Base-by-base conservation (phyloP, 2,113 vertebrate genomes). In the Sorex araneus region DNA sequence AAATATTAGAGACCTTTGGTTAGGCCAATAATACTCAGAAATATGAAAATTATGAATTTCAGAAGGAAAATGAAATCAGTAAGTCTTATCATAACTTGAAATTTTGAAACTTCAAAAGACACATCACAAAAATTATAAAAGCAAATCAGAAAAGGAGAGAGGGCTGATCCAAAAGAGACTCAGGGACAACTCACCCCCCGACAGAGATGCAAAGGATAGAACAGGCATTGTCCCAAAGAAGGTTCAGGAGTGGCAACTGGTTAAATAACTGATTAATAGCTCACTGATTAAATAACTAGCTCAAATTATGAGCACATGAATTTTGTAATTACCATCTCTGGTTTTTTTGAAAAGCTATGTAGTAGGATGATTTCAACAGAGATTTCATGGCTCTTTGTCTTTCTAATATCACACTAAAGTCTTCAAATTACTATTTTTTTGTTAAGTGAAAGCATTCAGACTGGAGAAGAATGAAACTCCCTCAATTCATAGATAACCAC, bases 381-480 rank as follows among this genome's bases (percentile, higher is more conserved):
- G 92, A 74, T 21, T 43, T 18, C 47, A 57, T 2, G 3, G 57
- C 60, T 28, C 28, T 89, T 63, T 57, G 16, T 47, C 66, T 30
- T 92, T 90, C 71, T 86, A 16, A 21, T n/a, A 73, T 47, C 45
- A 82, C 13, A 28, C 28, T 84, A 13, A 89, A 81, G 45, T 85
- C 85, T 73, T 92, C 63, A 91, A 84, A 36, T 84, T 34, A 85
- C 63, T 88, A 32, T 25, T 12, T 50, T 50, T 50, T 60, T 34
- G 89, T 40, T 50, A 50, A 34, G 11, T 47, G 78, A 50, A 6
- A 66, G 71, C 23, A 80, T 13, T 50, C 74, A 91, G 75, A 69
- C 9, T 81, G 57, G 50, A 79, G 64, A 92, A 90, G 57, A 95
- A 95, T 69, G 57, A 77, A 87, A 69, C 71, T 82, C 12, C 36